These are phyloP conservation scores for Atractosteus spatula DNA, from an alignment of 2,113 vertebrate species.

Conservation along the genomic window DNA sequence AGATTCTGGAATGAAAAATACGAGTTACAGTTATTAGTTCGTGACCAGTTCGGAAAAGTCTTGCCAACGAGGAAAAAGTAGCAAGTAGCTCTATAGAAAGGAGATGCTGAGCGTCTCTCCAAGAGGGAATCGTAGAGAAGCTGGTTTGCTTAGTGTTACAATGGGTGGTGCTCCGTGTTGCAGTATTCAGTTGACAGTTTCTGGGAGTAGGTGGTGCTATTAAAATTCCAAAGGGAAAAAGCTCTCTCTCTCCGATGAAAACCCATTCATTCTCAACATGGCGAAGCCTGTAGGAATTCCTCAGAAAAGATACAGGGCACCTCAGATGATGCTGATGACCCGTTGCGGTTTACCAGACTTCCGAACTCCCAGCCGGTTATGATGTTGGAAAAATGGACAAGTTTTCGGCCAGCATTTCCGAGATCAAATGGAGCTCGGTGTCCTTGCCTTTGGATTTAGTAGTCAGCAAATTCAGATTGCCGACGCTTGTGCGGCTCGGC, in stretches of 20 bases:
- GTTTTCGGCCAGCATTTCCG: slow-evolving; percentile 80
- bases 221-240: slow-evolving; percentile 20
- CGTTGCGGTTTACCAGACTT: neutral
- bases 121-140: slow-evolving; percentile 2
- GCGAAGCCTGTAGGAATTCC: slow-evolving; percentile 14
- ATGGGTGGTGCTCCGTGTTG: slow-evolving; percentile 23
- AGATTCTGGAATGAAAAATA: too few species aligned
- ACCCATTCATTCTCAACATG: slow-evolving; percentile 24
- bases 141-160: slow-evolving; percentile 16
- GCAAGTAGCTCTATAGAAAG: neutral
- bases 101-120: neutral
- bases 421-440: slow-evolving; percentile 85
- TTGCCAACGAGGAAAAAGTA: neutral
- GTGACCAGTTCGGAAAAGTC: too few species aligned
- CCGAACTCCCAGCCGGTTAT: slow-evolving; percentile 29
- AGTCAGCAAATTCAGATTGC: slow-evolving; percentile 88
- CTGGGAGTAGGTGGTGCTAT: slow-evolving; percentile 24
- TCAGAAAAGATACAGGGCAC: neutral
- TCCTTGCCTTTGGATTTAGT: slow-evolving; percentile 85
- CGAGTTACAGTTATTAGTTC: too few species aligned
- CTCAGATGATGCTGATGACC: slow-evolving; percentile 4
- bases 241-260: slow-evolving; percentile 9
- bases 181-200: slow-evolving; percentile 12
- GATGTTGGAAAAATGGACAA: slow-evolving; percentile 80
- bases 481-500: slow-evolving; percentile 80